Evolutionary conservation across 2,888 invertebrate species (phyloP), one percentile per base, ranked within the genome.

Genomic region (Melinaea menophilus): DNA sequence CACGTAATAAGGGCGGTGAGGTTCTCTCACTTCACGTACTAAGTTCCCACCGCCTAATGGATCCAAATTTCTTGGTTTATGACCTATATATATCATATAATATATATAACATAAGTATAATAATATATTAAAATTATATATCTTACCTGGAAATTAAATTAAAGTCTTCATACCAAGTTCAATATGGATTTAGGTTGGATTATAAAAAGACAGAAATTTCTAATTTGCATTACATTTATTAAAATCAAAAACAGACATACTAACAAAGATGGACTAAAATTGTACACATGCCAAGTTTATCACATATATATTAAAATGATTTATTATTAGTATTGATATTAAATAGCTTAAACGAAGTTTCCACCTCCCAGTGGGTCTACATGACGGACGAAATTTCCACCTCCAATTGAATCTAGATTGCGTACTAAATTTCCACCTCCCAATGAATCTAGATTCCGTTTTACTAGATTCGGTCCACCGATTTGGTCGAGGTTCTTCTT

Each of bases 351-450:
- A 57, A 88, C 80, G 62, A 90, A 77, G 76, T 90, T 90, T 34
- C 81, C 82, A 5, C 88, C 90, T 56, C 88, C 88, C 34, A 89
- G 73, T 46, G 84, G 76, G 67, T 87, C 83, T 34, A 87, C 72
- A 67, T 86, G 76, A 58, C 91, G 82, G 5, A 90, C 84, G 31
- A 92, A 82, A 76, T 92, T 91, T 22, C 88, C 89, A 1, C 92
- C 92, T 3, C 92, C 92, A 4, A 92, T 78, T 2, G 89, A 84
- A 71, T 92, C 91, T 57, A 92, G 73, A 69, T 84, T 86, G 9
- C 88, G 78, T 3, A 88, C 85, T n/a, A 90, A 76, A 70, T 88
- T 89, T 11, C 85, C 85, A 2, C 90, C 91, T 2, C 90, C 90
- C 65, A 90, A 66, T 0, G 87, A 83, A 67, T 90, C 88, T 58